Conservation (phyloP, 1,140 invertebrate species). For the Acromyrmex charruanus region DNA sequence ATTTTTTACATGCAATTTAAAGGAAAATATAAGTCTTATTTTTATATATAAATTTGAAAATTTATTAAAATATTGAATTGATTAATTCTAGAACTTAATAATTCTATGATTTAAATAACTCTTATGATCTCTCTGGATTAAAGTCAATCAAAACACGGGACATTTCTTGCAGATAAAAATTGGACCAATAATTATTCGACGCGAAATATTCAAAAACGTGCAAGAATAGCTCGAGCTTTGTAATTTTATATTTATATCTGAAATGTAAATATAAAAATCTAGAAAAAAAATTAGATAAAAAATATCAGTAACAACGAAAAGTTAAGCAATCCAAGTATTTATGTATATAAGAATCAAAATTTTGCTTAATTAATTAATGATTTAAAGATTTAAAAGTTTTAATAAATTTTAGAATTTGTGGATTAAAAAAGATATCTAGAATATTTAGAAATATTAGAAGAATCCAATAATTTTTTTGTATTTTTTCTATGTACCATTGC, state of each 20-base stretch:
- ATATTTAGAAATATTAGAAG: not conserved
- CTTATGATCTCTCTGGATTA: not conserved
- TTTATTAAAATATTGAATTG: constrained; percentile 12
- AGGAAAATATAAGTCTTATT: not conserved
- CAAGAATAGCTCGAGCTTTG: not conserved
- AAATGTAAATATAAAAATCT: not conserved
- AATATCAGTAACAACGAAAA: not conserved
- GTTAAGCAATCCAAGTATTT: not conserved
- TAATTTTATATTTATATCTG: not conserved
- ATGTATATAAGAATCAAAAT: not conserved
- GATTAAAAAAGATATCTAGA: not conserved
- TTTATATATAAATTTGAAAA: not conserved
- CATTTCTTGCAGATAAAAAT: not conserved
- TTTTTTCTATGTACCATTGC: not conserved
- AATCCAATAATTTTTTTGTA: not conserved
- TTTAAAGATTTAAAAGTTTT: not conserved
- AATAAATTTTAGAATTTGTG: not conserved
- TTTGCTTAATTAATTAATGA: not conserved
- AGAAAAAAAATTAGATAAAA: constrained; percentile 7
- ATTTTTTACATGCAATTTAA: not conserved
- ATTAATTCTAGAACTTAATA: not conserved
- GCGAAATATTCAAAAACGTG: not conserved
- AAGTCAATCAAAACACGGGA: not conserved
- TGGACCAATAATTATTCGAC: not conserved
- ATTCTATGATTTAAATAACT: not conserved